A percentile compares a stretch with the other conserved stretches of the same genome.
phyloP scores from a whole-genome alignment of 1,140 invertebrate species.

The Bombus consobrinus region DNA sequence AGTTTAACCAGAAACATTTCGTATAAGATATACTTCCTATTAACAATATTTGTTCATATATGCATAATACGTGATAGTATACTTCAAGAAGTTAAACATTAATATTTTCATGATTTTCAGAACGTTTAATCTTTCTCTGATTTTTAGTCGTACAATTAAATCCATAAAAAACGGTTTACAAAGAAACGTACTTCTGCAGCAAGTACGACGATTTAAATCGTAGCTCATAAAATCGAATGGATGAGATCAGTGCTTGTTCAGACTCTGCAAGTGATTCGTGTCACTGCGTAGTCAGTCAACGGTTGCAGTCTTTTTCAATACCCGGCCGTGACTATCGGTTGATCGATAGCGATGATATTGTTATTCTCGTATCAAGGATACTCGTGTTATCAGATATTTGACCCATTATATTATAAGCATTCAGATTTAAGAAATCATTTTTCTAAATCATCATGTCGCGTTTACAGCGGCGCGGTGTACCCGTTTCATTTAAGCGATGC shows the following conservation, averaged over 20 bases:
- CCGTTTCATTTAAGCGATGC: background rate
- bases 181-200: too few relatives aligned
- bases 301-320: constrained; percentile 1
- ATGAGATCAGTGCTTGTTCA: background rate
- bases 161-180: too few relatives aligned
- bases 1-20: too few relatives aligned
- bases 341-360: constrained; percentile 1
- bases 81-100: background rate
- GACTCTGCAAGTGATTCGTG: constrained; percentile 27
- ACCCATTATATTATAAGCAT: background rate
- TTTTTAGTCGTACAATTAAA: background rate
- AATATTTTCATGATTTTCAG: background rate
- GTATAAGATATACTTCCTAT: too few relatives aligned
- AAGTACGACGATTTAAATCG: background rate
- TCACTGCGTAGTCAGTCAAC: constrained; percentile 24
- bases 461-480: background rate
- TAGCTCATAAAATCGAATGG: background rate
- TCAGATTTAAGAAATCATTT: background rate
- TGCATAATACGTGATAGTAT: background rate
- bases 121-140: background rate
- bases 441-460: background rate
- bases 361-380: constrained; percentile 26
- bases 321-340: constrained; percentile 15
- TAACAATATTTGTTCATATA: too few relatives aligned
- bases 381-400: background rate